Conservation (phyloP, 35 echinoderm and acorn worm genomes). For the Lytechinus variegatus region DNA sequence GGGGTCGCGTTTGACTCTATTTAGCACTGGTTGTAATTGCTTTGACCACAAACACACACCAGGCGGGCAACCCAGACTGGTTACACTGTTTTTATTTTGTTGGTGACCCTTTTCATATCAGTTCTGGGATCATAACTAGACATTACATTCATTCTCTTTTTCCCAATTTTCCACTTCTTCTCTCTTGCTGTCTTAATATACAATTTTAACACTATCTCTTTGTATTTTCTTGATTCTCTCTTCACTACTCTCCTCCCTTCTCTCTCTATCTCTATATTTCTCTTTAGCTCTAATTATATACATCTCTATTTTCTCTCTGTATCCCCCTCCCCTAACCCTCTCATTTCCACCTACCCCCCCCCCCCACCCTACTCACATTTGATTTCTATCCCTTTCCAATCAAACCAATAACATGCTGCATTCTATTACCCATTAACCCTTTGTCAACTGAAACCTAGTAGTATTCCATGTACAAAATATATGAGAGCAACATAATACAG, state of each 20-base stretch:
- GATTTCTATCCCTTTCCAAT: too few relatives aligned
- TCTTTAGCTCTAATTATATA: too few relatives aligned
- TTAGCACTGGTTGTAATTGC: slow-evolving; percentile 16
- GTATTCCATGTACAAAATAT: too few relatives aligned
- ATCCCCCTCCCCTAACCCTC: neutral
- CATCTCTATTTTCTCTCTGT: neutral
- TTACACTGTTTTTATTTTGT: neutral
- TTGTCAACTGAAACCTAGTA: too few relatives aligned
- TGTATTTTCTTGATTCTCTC: neutral
- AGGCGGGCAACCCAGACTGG: neutral
- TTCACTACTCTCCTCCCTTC: neutral
- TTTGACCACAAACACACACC: neutral
- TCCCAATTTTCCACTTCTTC: neutral
- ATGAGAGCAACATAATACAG: too few relatives aligned
- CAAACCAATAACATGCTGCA: neutral
- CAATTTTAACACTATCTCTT: too few relatives aligned
- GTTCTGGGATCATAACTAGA: neutral
- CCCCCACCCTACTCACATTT: neutral
- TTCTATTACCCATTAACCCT: neutral
- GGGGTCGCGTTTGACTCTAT: neutral
- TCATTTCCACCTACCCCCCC: neutral
- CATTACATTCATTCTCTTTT: neutral
- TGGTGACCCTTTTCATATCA: neutral
- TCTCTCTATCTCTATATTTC: neutral
- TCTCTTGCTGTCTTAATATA: neutral